Conservation (phyloP, 2,113 vertebrate genomes). For the Cardinalis cardinalis region DNA sequence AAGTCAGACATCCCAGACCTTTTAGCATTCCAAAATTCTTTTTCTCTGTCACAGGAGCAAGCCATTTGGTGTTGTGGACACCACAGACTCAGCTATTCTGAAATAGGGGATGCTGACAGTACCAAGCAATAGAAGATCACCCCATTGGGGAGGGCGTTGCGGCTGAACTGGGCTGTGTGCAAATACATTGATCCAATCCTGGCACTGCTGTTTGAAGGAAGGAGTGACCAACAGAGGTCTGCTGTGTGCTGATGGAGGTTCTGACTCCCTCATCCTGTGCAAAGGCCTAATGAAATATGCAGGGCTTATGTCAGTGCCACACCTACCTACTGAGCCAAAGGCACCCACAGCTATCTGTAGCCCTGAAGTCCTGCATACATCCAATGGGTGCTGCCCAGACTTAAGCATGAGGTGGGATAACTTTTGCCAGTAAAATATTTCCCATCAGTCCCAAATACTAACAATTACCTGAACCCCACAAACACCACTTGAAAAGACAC, state of each 20-base stretch:
- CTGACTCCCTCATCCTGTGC: neutral
- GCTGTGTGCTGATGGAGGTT: neutral
- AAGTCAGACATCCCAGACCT: neutral
- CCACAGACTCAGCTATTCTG: neutral
- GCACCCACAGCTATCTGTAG: neutral
- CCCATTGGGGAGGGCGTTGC: rapidly evolving
- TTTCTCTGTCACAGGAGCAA: neutral
- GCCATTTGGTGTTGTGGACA: neutral
- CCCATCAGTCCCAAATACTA: neutral
- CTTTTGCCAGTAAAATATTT: neutral
- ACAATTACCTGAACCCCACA: neutral
- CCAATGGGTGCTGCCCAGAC: neutral
- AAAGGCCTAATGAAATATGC: neutral
- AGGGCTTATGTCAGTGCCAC: neutral
- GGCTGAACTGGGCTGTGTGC: neutral
- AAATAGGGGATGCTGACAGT: rapidly evolving
- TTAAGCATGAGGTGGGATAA: neutral
- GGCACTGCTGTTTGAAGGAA: neutral
- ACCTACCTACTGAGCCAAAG: neutral
- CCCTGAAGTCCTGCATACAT: neutral
- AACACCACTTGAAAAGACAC: neutral
- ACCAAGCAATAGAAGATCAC: neutral
- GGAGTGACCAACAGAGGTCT: neutral
- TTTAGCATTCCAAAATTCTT: neutral
- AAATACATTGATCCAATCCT: neutral